phyloP scores from a whole-genome alignment of 2,113 vertebrate genomes.

The Anhinga anhinga region DNA sequence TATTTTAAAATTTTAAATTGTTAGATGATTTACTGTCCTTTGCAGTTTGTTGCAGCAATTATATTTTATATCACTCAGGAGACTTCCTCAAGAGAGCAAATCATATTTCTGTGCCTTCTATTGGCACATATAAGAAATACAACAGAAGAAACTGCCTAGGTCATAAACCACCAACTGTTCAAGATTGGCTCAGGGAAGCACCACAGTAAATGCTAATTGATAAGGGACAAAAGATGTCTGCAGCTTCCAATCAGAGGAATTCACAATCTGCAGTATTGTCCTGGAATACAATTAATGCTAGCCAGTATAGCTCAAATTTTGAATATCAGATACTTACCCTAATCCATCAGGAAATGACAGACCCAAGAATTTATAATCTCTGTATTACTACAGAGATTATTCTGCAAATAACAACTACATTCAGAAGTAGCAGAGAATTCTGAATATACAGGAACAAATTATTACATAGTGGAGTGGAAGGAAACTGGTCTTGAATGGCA shows the following conservation, averaged over 20 bases:
- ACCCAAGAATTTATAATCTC: background rate
- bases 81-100: background rate
- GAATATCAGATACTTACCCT: background rate
- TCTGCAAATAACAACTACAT: background rate
- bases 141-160: slow-evolving; percentile 7
- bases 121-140: background rate
- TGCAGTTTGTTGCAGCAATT: background rate
- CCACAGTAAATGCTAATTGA: slow-evolving; percentile 14
- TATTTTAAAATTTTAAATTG: background rate
- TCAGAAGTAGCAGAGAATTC: background rate
- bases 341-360: background rate
- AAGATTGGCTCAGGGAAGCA: background rate
- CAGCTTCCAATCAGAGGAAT: background rate
- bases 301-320: background rate
- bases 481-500: background rate
- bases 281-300: background rate
- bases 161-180: slow-evolving; percentile 44
- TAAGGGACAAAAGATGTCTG: background rate
- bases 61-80: background rate
- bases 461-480: background rate
- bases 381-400: background rate
- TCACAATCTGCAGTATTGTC: background rate
- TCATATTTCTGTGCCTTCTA: slow-evolving; percentile 8
- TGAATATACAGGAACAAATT: background rate
- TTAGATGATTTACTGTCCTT: background rate